Percentiles rank a stretch among this genome's conserved stretches.
Conservation (phyloP, 2,797 vertebrate species). For the Brachyrhaphis roseni region DNA sequence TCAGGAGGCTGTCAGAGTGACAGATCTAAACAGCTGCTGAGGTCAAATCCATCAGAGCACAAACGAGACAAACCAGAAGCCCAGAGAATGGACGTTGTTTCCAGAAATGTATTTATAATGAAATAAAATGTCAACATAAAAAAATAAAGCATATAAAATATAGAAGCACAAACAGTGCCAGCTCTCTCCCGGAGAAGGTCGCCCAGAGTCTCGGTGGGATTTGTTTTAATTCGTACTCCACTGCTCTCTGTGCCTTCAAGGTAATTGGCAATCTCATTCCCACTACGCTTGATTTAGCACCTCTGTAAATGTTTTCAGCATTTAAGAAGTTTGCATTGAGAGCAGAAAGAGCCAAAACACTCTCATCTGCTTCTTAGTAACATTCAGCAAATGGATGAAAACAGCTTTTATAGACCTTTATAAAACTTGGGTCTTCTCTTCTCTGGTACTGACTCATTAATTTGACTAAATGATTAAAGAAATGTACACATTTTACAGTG, state of each 20-base stretch:
- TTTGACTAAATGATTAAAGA: slow-evolving; percentile 20
- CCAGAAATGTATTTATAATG: slow-evolving; percentile 68
- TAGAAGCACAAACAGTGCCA: slow-evolving; percentile 58
- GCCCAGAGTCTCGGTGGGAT: slow-evolving; percentile 55
- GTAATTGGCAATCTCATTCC: slow-evolving; percentile 77
- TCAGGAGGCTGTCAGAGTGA: slow-evolving; percentile 42
- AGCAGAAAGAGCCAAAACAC: slow-evolving; percentile 50
- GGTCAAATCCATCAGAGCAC: slow-evolving; percentile 51
- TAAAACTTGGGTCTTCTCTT: slow-evolving; percentile 37
- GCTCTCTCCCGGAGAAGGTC: slow-evolving; percentile 54
- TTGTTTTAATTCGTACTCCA: slow-evolving; percentile 68
- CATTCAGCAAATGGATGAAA: slow-evolving; percentile 55
- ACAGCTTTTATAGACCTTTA: slow-evolving; percentile 44
- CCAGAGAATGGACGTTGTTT: slow-evolving; percentile 44
- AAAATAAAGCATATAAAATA: slow-evolving; percentile 72
- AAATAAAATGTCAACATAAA: slow-evolving; percentile 72
- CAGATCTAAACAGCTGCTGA: slow-evolving; percentile 40
- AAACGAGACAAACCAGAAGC: slow-evolving; percentile 47
- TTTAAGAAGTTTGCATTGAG: slow-evolving; percentile 59
- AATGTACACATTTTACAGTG: slow-evolving; percentile 27
- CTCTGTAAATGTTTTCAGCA: slow-evolving; percentile 68
- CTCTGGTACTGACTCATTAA: slow-evolving; percentile 20
- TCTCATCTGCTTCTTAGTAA: slow-evolving; percentile 45
- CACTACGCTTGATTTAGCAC: slow-evolving; percentile 73
- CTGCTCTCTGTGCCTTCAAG: slow-evolving; percentile 59